Evolutionary conservation across 2,888 invertebrate species (phyloP).

Genomic region (Euplagia quadripunctaria): DNA sequence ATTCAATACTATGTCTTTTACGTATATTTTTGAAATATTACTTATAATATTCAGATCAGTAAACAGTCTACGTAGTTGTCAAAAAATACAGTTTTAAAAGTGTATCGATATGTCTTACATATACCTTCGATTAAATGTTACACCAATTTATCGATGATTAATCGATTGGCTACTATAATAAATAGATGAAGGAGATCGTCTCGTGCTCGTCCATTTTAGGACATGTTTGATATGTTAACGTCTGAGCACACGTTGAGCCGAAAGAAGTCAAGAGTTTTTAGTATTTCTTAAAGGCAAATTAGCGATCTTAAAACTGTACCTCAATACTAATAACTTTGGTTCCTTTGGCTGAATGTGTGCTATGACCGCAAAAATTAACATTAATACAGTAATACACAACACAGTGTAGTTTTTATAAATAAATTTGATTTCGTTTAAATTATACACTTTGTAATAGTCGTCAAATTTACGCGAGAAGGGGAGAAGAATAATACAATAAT

Average conservation of each 20-base stretch:
- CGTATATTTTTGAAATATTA: constrained; percentile 16
- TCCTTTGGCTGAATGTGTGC: background rate
- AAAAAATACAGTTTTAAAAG: constrained; percentile 16
- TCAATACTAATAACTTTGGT: background rate
- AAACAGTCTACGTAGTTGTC: constrained; percentile 29
- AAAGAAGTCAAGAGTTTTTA: background rate
- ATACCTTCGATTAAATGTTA: constrained; percentile 28
- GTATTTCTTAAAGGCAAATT: background rate
- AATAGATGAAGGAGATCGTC: background rate
- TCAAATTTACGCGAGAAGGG: background rate
- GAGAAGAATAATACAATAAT: background rate
- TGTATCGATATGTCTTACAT: constrained; percentile 36
- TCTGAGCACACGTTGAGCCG: background rate
- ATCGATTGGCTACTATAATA: constrained; percentile 1
- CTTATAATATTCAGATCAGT: constrained; percentile 40
- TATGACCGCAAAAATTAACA: background rate
- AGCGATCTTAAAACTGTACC: background rate
- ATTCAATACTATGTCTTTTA: constrained; percentile 12
- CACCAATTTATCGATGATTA: background rate
- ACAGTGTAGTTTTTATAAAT: background rate
- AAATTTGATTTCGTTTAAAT: background rate
- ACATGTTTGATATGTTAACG: background rate
- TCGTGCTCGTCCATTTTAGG: background rate
- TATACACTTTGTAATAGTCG: background rate
- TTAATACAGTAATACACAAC: background rate